Evolutionary conservation across 2,888 invertebrate species (phyloP), one percentile per base, ranked within the genome.

Genomic region (Drosophila lutescens): DNA sequence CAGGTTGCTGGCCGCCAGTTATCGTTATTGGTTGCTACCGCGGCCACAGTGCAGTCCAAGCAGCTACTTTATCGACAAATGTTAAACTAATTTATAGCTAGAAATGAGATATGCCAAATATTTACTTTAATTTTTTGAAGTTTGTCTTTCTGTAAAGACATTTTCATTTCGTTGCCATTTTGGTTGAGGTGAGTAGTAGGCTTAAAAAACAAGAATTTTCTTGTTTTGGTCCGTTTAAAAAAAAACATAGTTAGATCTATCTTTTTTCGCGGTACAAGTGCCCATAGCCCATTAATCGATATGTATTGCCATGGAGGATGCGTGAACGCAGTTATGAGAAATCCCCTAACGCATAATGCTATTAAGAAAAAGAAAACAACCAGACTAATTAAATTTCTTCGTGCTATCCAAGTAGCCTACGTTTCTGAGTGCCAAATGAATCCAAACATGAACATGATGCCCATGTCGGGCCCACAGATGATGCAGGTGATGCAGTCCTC

Each of bases 401-500:
- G 46, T 15, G 32, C 5, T 17, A 5, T 17, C 17, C 17, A 15
- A 15, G 36, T 20, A 62, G 41, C 10, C 17, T 15, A n/a, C 46
- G 10, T 20, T 55, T 40, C 7, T 10, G 10, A n/a, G 46, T 44
- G 15, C 15, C 41, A 32, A 9, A 89, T 90, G 90, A 90, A 90
- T 79, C 84, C 85, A 1, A 90, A 80, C 41, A 92, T 92, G 91
- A 92, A 91, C 80, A 92, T 92, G 89, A 92, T 92, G 77, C 88
- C 88, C 44, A 89, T 85, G 89, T 59, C 86, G 6, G 85, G 88
- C 15, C 88, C 89, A 8, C 74, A 89, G 1, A 85, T 85, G 73
- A 87, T 91, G 63, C 92, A 91, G 53, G 92, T 92, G 80, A 92
- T 92, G 92, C 92, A 92, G 68, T 89, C 91, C 12, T 91, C 91